Base-by-base conservation (phyloP, 2,797 vertebrate species). In the Remorina albescens region DNA sequence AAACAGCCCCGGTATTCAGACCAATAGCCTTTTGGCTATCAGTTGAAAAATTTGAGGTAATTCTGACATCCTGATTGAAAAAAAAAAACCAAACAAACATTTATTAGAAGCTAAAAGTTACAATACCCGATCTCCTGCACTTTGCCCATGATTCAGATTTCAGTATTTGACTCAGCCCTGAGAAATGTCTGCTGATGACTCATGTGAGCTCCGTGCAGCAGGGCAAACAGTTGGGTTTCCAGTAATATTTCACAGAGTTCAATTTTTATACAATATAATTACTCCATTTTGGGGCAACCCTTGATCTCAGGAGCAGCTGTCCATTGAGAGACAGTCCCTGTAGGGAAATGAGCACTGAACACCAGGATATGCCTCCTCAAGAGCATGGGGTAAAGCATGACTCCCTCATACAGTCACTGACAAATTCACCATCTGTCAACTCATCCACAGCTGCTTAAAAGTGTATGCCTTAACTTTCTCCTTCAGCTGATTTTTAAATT, bases 281-380 rank as follows among this genome's bases (percentile, higher is more conserved):
- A 30, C 58, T 36, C 10, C 13, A 2, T 61, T 81, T 62, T 47
- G 28, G 66, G 59, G 56, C 21, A 64, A 49, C 65, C 68, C 65
- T 56, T 59, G 26, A 77, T 67, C 77, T 75, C 28, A 21, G 36
- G 30, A 81, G 44, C 65, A 85, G 51, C 70, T 81, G 67, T 58
- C 67, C 72, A 37, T 25, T 13, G 65, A 66, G 80, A 71, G 55
- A 51, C 21, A 6, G 16, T 15, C 50, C 64, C 62, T 55, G 10
- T 30, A 30, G 80, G 41, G 21, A 51, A 66, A 76, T 57, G 44
- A 65, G 44, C 63, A 67, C 32, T 53, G 50, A 62, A 69, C 37
- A 57, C 16, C 59, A 61, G 41, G 18, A 64, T 34, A 16, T 23
- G 11, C 26, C 70, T 61, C 39, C 36, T 41, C 56, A 70, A 70